Conservation (phyloP, 2,113 vertebrate species). For the Indicator maculatus region DNA sequence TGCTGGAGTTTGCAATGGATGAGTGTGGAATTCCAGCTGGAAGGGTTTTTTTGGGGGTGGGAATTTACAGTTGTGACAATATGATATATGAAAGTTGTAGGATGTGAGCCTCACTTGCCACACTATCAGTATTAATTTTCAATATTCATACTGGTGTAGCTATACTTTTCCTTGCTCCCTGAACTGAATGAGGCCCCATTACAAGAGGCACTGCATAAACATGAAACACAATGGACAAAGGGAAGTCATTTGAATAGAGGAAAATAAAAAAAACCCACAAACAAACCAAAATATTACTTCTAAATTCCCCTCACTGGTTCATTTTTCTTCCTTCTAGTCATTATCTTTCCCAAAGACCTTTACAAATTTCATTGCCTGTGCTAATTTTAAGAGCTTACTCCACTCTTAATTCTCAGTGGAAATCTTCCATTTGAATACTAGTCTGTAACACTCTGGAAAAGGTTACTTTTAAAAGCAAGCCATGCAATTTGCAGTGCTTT, state of each 20-base stretch:
- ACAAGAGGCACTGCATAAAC: neutral
- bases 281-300: neutral
- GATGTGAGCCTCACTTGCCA: neutral
- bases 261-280: neutral
- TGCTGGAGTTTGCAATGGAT: neutral
- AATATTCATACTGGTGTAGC: neutral
- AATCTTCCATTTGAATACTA: neutral
- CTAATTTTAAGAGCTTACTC: neutral
- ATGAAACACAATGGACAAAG: neutral
- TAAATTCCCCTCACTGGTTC: neutral
- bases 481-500: neutral
- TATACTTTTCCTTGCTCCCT: neutral
- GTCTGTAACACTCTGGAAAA: neutral
- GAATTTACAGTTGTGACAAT: neutral
- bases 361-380: neutral
- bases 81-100: neutral
- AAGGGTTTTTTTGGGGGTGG: neutral
- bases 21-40: neutral
- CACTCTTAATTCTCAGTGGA: neutral
- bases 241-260: neutral
- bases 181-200: neutral
- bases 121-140: neutral
- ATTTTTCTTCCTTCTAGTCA: neutral
- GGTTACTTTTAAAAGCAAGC: neutral
- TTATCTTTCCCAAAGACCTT: neutral